These are phyloP conservation scores for Ceratosolen solmsi DNA, from an alignment of 1,140 invertebrate species.

Conservation along the genomic window DNA sequence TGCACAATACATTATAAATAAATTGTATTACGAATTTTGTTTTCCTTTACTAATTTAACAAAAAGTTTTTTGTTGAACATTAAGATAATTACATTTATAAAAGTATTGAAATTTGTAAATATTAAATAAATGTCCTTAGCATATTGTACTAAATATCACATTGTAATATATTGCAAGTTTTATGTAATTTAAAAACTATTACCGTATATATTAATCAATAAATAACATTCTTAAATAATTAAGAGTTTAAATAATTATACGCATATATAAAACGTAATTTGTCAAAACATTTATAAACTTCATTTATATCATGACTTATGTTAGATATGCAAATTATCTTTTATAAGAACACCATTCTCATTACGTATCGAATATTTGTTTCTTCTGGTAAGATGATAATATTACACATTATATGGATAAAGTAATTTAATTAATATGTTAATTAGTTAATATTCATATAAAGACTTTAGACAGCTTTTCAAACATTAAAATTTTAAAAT, in stretches of 20 bases:
- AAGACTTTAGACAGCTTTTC: constrained; percentile 24
- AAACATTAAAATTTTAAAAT: constrained; percentile 33
- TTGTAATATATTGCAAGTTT: background rate
- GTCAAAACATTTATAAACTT: constrained; percentile 12
- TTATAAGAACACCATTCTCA: background rate
- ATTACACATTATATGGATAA: constrained; percentile 10
- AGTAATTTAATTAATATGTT: background rate
- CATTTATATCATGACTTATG: constrained; percentile 9
- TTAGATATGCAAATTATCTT: constrained; percentile 27
- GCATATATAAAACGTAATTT: constrained; percentile 27
- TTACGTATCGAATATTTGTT: background rate
- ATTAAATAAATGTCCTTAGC: background rate
- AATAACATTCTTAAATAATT: constrained; percentile 19
- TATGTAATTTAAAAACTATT: constrained; percentile 2
- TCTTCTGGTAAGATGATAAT: background rate
- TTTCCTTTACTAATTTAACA: no score
- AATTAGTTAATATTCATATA: constrained; percentile 18
- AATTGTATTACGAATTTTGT: no score
- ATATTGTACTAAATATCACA: constrained; percentile 27
- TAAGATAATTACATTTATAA: background rate
- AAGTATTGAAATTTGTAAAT: constrained; percentile 21
- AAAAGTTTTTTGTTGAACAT: background rate
- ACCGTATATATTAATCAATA: constrained; percentile 13
- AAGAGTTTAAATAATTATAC: constrained; percentile 26
- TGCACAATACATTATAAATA: no score